These are phyloP conservation scores for Spea bombifrons DNA, from an alignment of 2,113 vertebrate species.

Conservation along the genomic window DNA sequence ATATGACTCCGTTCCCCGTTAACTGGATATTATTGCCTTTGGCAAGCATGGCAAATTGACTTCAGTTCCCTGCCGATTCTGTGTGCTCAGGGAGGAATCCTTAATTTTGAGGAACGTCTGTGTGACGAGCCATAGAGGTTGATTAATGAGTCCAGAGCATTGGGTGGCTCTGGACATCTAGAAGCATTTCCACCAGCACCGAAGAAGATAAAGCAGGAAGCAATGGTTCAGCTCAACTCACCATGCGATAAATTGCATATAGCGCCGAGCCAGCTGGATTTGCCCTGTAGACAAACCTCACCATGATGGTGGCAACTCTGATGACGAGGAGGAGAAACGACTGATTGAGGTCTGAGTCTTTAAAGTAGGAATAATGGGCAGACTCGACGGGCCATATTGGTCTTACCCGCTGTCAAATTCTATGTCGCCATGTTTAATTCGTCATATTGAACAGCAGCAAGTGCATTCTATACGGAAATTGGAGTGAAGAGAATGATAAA, in stretches of 20 bases:
- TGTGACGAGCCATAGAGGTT: conserved; percentile 17
- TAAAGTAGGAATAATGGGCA: too few species aligned
- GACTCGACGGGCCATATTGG: too few species aligned
- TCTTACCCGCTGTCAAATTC: too few species aligned
- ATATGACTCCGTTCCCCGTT: neutral
- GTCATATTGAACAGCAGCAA: too few species aligned
- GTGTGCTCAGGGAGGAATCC: conserved; percentile 24
- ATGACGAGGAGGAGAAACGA: too few species aligned
- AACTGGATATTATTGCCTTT: conserved; percentile 29
- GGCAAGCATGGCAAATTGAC: conserved; percentile 42
- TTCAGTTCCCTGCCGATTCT: conserved; percentile 21
- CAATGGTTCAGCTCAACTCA: neutral
- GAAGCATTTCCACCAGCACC: neutral
- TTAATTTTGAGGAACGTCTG: conserved; percentile 32
- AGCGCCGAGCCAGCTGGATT: neutral
- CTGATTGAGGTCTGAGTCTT: too few species aligned
- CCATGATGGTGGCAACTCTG: too few species aligned
- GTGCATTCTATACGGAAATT: too few species aligned
- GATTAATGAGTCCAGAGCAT: conserved; percentile 31
- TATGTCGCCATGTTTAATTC: too few species aligned
- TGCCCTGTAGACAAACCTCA: neutral
- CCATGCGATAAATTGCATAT: conserved; percentile 10
- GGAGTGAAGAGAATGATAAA: too few species aligned
- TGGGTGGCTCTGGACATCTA: conserved; percentile 13
- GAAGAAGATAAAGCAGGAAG: neutral